Evolutionary conservation across 2,888 invertebrate species (phyloP).

Genomic region (Mayetiola destructor): DNA sequence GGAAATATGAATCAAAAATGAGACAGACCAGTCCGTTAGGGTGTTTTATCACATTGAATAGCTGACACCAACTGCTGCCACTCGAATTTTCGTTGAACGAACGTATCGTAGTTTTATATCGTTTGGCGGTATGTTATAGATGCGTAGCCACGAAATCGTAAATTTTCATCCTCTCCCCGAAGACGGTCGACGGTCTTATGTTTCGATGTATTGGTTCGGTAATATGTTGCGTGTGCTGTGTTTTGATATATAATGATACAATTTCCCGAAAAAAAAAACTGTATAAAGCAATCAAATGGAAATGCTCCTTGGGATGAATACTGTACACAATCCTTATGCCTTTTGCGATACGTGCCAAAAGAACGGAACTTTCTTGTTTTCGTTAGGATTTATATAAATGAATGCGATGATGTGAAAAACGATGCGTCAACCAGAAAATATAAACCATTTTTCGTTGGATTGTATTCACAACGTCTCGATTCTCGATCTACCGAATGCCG

Average conservation of each 20-base stretch:
- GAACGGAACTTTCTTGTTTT: no score
- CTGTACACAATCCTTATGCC: no score
- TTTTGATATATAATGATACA: no score
- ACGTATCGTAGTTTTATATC: neutral
- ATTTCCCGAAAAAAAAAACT: no score
- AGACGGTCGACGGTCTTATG: neutral
- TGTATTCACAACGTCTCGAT: no score
- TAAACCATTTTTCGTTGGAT: no score
- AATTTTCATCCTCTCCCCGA: neutral
- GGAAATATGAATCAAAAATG: no score
- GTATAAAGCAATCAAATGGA: conserved; percentile 7
- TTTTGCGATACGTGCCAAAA: neutral
- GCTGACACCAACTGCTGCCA: conserved; percentile 7
- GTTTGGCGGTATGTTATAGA: neutral
- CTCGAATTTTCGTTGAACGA: conserved; percentile 1
- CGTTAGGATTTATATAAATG: no score
- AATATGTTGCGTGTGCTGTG: neutral
- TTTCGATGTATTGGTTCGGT: neutral
- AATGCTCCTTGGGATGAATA: neutral
- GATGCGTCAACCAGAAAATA: conserved; percentile 5
- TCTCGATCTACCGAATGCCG: no score
- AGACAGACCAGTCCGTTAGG: neutral
- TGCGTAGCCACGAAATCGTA: no score
- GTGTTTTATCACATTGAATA: neutral
- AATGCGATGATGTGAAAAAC: conserved; percentile 5